Percentiles rank a stretch among this genome's conserved stretches.
Evolutionary conservation across 2,888 invertebrate species (phyloP).

Genomic region (Tetranychus piercei): DNA sequence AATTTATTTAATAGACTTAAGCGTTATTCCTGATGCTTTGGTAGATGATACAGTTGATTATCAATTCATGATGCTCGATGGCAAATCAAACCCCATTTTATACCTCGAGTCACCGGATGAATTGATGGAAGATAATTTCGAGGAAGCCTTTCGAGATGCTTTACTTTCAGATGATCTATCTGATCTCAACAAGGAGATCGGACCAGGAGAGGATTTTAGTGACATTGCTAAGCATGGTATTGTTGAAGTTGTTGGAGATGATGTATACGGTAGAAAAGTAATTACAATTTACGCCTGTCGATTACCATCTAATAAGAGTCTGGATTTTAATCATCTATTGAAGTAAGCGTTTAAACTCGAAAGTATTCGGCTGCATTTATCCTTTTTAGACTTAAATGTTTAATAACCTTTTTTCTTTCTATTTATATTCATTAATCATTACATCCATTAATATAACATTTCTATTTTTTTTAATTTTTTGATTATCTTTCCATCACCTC

Average conservation of each 20-base stretch:
- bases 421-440: slow-evolving; percentile 11
- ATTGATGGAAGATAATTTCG: slow-evolving; percentile 74
- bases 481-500: too few relatives aligned
- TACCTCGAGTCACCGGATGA: slow-evolving; percentile 53
- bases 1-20: background rate
- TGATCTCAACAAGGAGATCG: slow-evolving; percentile 20
- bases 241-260: slow-evolving; percentile 64
- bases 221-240: slow-evolving; percentile 57
- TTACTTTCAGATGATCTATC: slow-evolving; percentile 5
- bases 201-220: slow-evolving; percentile 42
- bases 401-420: slow-evolving; percentile 10
- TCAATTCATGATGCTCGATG: background rate
- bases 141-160: slow-evolving; percentile 43
- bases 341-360: slow-evolving; percentile 37
- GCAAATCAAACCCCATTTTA: background rate
- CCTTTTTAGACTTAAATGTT: background rate
- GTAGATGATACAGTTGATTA: background rate
- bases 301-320: slow-evolving; percentile 56
- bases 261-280: slow-evolving; percentile 70
- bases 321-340: slow-evolving; percentile 53
- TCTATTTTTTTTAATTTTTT: slow-evolving; percentile 38
- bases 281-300: slow-evolving; percentile 89
- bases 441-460: slow-evolving; percentile 5
- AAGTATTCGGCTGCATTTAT: background rate
- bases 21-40: slow-evolving; percentile 17